Percentiles rank a stretch among this genome's conserved stretches.
Evolutionary conservation across 2,113 vertebrate genomes (phyloP).

Genomic region (Labeo rohita): DNA sequence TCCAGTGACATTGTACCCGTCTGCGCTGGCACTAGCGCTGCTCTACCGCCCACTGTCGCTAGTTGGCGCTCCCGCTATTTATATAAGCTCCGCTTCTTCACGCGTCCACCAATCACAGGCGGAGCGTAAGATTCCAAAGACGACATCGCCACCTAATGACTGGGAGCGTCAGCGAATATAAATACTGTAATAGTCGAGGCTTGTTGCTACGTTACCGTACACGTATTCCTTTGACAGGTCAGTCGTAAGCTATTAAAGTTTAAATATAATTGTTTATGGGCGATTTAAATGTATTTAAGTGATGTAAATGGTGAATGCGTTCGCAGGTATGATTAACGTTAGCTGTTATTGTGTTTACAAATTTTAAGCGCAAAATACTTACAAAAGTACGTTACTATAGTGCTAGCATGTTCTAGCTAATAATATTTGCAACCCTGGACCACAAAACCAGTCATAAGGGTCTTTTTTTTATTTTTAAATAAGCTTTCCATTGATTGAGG

Average conservation of each 20-base stretch:
- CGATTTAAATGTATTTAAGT: background rate
- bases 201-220: constrained; percentile 69
- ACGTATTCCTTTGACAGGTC: background rate
- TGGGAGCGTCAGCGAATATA: background rate
- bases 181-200: background rate
- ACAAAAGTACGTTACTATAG: background rate
- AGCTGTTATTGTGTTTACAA: too few species aligned
- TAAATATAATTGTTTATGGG: background rate
- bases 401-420: background rate
- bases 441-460: too few species aligned
- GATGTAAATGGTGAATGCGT: background rate
- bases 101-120: background rate
- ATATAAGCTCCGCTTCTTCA: constrained; percentile 9
- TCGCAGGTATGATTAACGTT: background rate
- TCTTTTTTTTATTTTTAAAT: too few species aligned
- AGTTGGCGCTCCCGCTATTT: background rate
- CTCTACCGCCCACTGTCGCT: background rate
- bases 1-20: constrained; percentile 73
- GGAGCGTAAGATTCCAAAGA: background rate
- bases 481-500: too few species aligned
- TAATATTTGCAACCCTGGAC: too few species aligned
- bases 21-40: constrained; percentile 15
- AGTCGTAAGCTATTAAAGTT: background rate
- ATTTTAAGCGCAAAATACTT: too few species aligned
- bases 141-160: background rate